phyloP scores from a whole-genome alignment of 2,888 invertebrate species.

The Ophion costatus region DNA sequence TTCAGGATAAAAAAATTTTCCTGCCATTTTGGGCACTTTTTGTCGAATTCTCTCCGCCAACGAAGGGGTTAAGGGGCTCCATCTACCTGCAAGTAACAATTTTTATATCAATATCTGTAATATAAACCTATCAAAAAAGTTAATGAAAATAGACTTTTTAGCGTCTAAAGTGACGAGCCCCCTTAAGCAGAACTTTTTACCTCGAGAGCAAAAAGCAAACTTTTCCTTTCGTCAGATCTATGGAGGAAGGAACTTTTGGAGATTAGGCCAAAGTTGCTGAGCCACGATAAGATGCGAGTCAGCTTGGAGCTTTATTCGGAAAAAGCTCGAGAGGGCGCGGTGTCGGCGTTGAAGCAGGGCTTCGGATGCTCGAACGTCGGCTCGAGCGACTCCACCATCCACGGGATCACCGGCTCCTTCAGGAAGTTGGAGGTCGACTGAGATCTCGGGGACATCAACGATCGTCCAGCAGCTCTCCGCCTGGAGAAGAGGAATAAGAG shows the following conservation, averaged over 20 bases:
- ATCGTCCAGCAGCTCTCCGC: not conserved
- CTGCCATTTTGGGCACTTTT: too few relatives aligned
- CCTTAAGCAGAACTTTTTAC: too few relatives aligned
- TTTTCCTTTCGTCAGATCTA: slow-evolving; percentile 84
- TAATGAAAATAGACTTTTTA: too few relatives aligned
- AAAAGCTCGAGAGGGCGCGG: slow-evolving; percentile 89
- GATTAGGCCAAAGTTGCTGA: slow-evolving; percentile 86
- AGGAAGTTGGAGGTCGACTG: slow-evolving; percentile 91
- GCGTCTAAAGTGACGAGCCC: too few relatives aligned
- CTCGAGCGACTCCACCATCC: slow-evolving; percentile 85
- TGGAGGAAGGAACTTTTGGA: slow-evolving; percentile 89
- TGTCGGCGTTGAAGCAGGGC: slow-evolving; percentile 88
- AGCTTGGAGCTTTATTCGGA: slow-evolving; percentile 89
- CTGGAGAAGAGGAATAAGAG: not conserved
- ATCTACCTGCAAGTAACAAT: too few relatives aligned
- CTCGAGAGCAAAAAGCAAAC: not conserved
- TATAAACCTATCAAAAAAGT: too few relatives aligned
- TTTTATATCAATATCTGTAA: too few relatives aligned
- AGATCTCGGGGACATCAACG: slow-evolving; percentile 64
- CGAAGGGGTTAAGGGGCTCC: too few relatives aligned
- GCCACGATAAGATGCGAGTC: slow-evolving; percentile 89
- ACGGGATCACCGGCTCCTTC: slow-evolving; percentile 91
- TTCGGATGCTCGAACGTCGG: slow-evolving; percentile 87
- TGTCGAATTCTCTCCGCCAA: too few relatives aligned
- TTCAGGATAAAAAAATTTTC: too few relatives aligned